A percentile compares a stretch with the other conserved stretches of the same genome.
phyloP scores from a whole-genome alignment of 2,113 vertebrate species.

The Hydrolagus affinis region DNA sequence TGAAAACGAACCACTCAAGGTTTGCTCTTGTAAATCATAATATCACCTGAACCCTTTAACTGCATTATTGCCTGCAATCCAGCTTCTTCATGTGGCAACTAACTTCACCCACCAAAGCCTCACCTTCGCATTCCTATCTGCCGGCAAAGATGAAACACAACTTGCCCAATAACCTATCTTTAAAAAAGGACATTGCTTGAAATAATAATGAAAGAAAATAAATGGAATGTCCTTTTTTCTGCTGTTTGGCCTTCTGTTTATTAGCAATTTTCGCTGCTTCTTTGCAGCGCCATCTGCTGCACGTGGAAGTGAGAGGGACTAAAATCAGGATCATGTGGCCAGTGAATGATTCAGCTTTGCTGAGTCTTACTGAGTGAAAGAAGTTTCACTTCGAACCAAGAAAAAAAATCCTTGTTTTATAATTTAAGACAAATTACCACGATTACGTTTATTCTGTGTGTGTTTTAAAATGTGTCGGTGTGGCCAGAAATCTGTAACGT shows the following conservation, averaged over 20 bases:
- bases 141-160: no score
- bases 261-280: neutral
- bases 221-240: neutral
- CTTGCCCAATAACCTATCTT: neutral
- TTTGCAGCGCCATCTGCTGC: slow-evolving; percentile 6
- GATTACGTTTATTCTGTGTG: neutral
- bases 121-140: neutral
- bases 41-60: no score
- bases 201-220: no score
- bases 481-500: no score
- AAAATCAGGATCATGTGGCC: neutral
- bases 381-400: neutral
- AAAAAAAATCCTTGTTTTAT: no score
- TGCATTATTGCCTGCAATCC: no score
- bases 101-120: neutral
- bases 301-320: neutral
- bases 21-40: no score
- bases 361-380: neutral
- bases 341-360: neutral
- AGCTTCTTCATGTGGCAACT: neutral
- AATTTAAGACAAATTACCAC: no score
- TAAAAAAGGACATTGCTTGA: neutral
- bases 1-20: no score
- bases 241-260: neutral
- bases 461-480: neutral